Conservation (phyloP, 2,113 vertebrate species). For the Bothrops jararaca region DNA sequence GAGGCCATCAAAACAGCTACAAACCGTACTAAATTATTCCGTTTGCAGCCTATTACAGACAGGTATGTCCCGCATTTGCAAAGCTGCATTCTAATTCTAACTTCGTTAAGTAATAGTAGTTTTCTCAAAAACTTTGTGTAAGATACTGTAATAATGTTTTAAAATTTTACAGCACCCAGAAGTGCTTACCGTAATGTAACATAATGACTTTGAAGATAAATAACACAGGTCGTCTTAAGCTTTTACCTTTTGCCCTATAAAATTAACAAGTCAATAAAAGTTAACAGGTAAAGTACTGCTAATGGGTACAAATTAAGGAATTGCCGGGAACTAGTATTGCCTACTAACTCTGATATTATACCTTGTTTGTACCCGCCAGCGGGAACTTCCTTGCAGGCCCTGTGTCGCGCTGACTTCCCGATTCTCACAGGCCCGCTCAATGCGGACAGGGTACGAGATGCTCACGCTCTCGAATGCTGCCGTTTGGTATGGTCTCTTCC, state of each 20-base stretch:
- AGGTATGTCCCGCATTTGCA: constrained; percentile 80
- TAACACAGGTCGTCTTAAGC: constrained; percentile 82
- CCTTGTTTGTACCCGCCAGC: constrained; percentile 99
- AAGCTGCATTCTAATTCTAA: constrained; percentile 47
- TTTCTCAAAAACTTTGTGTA: constrained; percentile 78
- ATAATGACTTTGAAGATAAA: constrained; percentile 88
- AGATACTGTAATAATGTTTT: constrained; percentile 80
- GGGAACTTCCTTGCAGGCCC: constrained; percentile 99
- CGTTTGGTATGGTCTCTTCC: constrained; percentile 99
- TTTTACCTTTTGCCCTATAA: constrained; percentile 87
- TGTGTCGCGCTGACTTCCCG: constrained; percentile 98
- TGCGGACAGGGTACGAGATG: constrained; percentile 99
- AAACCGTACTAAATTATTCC: constrained; percentile 96
- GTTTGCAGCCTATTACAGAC: constrained; percentile 76
- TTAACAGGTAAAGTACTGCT: constrained; percentile 99
- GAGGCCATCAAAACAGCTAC: constrained; percentile 98
- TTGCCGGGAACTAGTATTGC: constrained; percentile 93
- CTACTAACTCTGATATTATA: constrained; percentile 99
- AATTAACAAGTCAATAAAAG: constrained; percentile 92
- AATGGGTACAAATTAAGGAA: constrained; percentile 99
- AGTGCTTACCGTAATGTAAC: constrained; percentile 97
- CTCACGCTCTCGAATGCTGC: constrained; percentile 99
- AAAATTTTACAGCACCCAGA: constrained; percentile 96
- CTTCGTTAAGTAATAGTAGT: constrained; percentile 69
- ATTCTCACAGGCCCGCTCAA: constrained; percentile 99